phyloP scores from a whole-genome alignment of 2,113 vertebrate species.

The Pseudopodoces humilis region DNA sequence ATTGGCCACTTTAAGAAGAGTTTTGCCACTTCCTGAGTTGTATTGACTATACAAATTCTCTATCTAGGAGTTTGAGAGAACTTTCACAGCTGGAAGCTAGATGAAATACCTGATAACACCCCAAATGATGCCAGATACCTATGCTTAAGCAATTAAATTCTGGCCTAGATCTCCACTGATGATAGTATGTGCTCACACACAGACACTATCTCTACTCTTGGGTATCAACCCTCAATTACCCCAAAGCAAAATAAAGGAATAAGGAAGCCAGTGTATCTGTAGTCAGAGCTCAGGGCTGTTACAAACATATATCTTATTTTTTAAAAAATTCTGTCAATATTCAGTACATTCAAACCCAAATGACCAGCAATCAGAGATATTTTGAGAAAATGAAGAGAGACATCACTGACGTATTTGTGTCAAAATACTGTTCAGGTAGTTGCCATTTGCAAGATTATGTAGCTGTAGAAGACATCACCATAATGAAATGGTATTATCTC shows the following conservation, averaged over 20 bases:
- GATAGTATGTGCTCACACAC: background rate
- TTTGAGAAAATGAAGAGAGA: background rate
- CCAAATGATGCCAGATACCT: background rate
- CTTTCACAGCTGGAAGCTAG: background rate
- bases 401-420: fast-evolving
- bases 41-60: background rate
- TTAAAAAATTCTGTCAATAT: background rate
- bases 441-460: background rate
- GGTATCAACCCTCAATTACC: background rate
- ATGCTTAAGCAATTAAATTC: background rate
- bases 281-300: background rate
- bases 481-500: background rate
- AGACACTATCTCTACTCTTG: background rate
- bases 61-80: background rate
- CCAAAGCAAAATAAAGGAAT: no score
- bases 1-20: background rate
- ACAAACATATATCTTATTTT: background rate
- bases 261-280: background rate
- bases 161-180: background rate
- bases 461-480: background rate
- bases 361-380: background rate
- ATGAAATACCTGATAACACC: background rate
- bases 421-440: background rate
- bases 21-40: background rate
- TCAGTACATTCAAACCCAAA: background rate